Conservation (phyloP, 2,888 invertebrate genomes). For the Drosophila macrothrix region DNA sequence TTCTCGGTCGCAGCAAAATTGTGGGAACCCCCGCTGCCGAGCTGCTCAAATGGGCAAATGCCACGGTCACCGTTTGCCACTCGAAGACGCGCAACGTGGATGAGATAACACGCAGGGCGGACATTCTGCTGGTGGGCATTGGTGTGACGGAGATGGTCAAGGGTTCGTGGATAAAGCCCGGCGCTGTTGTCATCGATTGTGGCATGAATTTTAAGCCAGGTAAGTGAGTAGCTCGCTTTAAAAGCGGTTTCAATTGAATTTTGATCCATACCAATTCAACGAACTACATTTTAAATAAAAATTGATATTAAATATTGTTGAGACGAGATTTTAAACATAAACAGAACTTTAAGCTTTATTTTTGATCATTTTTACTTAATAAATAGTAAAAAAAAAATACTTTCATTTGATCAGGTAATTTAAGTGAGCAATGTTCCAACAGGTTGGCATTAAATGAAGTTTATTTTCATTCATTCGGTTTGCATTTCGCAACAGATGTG, state of each 20-base stretch:
- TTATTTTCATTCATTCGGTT: neutral
- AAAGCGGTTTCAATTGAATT: neutral
- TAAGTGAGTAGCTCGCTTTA: constrained; percentile 74
- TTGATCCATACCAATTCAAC: neutral
- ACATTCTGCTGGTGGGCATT: constrained; percentile 98
- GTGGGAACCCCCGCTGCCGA: constrained; percentile 98
- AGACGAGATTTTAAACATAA: neutral
- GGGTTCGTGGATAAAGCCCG: constrained; percentile 98
- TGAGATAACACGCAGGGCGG: constrained; percentile 92
- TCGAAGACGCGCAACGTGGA: constrained; percentile 95
- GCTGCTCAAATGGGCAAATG: constrained; percentile 97
- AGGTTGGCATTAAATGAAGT: neutral
- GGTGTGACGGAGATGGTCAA: constrained; percentile 96
- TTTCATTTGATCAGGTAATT: no score
- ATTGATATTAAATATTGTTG: accelerated
- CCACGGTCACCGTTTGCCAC: constrained; percentile 98
- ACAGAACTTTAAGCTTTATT: neutral
- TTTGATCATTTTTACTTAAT: neutral
- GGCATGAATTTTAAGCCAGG: constrained; percentile 97
- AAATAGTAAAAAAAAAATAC: neutral
- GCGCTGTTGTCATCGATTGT: constrained; percentile 99
- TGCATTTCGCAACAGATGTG: no score
- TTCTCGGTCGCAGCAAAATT: constrained; percentile 98
- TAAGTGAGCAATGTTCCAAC: neutral
- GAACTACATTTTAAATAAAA: neutral